Conservation (phyloP, 2,888 invertebrate species). For the Mesorhabditis spiculigera region DNA sequence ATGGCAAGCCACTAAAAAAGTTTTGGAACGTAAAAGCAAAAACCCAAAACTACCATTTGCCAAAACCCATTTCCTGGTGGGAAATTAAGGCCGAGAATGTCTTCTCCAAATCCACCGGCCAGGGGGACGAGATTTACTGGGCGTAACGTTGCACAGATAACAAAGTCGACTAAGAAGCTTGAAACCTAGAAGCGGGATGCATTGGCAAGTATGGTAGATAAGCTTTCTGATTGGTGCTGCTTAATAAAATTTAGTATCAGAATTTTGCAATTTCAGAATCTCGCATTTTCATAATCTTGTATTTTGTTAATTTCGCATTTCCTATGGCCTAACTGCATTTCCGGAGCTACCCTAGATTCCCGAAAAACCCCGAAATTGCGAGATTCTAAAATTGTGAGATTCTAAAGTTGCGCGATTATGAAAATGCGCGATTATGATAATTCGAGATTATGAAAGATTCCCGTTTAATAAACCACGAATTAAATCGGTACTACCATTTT, state of each 20-base stretch:
- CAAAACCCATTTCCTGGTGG: background rate
- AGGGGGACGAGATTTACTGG: background rate
- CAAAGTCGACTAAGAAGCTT: constrained; percentile 1
- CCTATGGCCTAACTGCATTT: too few relatives aligned
- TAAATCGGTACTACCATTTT: background rate
- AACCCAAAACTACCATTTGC: background rate
- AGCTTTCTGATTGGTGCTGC: too few relatives aligned
- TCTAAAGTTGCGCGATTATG: too few relatives aligned
- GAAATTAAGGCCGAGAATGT: background rate
- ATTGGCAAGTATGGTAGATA: too few relatives aligned
- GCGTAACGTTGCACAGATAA: background rate
- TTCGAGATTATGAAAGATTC: background rate
- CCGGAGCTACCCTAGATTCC: too few relatives aligned
- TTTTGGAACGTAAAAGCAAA: background rate
- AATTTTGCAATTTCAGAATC: too few relatives aligned
- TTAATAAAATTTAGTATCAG: too few relatives aligned
- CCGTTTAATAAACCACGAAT: background rate
- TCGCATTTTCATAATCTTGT: too few relatives aligned
- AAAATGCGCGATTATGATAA: background rate
- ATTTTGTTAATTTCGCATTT: too few relatives aligned
- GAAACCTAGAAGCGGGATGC: background rate
- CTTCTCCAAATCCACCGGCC: background rate
- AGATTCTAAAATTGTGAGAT: too few relatives aligned
- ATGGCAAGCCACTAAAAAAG: background rate
- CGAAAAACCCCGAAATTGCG: too few relatives aligned